A percentile compares a stretch with the other conserved stretches of the same genome.
Conservation (phyloP, 2,888 invertebrate genomes). For the Anarsia innoxiella region DNA sequence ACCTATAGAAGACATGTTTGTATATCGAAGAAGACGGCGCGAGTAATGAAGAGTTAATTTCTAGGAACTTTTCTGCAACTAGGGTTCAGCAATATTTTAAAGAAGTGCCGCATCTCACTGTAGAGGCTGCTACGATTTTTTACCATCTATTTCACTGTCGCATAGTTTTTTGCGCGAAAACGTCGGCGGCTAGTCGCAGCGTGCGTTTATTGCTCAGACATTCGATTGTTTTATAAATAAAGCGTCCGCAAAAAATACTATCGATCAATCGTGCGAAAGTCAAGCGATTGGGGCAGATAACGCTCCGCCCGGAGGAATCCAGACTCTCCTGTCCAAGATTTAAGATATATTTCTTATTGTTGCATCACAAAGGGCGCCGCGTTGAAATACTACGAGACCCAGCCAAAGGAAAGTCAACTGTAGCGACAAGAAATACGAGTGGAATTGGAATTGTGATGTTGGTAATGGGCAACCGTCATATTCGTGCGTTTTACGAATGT, state of each 20-base stretch:
- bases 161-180: conserved; percentile 32
- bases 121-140: conserved; percentile 22
- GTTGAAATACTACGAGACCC: conserved; percentile 8
- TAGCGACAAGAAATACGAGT: too few species aligned
- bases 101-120: conserved; percentile 23
- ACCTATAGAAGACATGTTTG: too few species aligned
- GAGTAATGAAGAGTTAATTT: conserved; percentile 10
- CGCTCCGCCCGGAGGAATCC: conserved; percentile 24
- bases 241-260: conserved; percentile 71
- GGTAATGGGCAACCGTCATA: conserved; percentile 49
- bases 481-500: conserved; percentile 59
- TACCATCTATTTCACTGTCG: conserved; percentile 25
- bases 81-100: conserved; percentile 12
- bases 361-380: conserved; percentile 20
- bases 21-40: conserved; percentile 11
- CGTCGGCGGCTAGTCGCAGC: conserved; percentile 49
- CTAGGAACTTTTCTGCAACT: too few species aligned
- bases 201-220: conserved; percentile 62
- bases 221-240: conserved; percentile 75
- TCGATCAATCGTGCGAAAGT: conserved; percentile 75
- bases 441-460: background rate
- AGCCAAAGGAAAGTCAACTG: too few species aligned
- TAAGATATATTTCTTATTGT: conserved; percentile 30
- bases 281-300: conserved; percentile 60
- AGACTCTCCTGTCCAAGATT: conserved; percentile 25